These are phyloP conservation scores for Eurystomus glaucurus DNA, from an alignment of 2,797 vertebrate genomes.

Conservation along the genomic window DNA sequence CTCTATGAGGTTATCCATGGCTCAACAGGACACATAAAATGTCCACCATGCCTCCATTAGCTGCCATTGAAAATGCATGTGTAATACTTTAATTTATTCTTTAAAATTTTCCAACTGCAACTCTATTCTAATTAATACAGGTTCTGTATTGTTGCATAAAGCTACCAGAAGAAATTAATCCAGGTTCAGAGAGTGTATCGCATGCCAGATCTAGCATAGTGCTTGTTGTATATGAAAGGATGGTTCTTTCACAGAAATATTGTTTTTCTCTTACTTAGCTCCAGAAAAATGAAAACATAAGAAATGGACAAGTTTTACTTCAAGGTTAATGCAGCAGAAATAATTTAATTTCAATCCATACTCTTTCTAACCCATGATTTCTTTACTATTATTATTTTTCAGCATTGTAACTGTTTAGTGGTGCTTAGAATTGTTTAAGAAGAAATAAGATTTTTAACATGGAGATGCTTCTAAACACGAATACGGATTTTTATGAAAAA, in stretches of 20 bases:
- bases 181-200: neutral
- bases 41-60: neutral
- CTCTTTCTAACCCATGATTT: neutral
- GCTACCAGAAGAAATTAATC: neutral
- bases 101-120: neutral
- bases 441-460: conserved; percentile 31
- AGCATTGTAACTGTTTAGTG: neutral
- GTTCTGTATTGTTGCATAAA: neutral
- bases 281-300: conserved; percentile 25
- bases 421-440: neutral
- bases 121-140: neutral
- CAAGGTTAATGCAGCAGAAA: conserved; percentile 46
- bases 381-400: neutral
- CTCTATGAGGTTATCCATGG: neutral
- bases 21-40: rapidly evolving
- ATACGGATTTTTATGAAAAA: conserved; percentile 58
- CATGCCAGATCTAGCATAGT: neutral
- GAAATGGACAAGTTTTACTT: conserved; percentile 25
- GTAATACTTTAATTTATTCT: neutral
- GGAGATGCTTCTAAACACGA: conserved; percentile 15
- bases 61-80: neutral
- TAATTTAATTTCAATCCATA: conserved; percentile 13
- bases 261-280: conserved; percentile 35
- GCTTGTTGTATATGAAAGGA: neutral
- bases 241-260: neutral